Evolutionary conservation across 2,113 vertebrate genomes (phyloP).

Genomic region (Protomyctophum bolini): DNA sequence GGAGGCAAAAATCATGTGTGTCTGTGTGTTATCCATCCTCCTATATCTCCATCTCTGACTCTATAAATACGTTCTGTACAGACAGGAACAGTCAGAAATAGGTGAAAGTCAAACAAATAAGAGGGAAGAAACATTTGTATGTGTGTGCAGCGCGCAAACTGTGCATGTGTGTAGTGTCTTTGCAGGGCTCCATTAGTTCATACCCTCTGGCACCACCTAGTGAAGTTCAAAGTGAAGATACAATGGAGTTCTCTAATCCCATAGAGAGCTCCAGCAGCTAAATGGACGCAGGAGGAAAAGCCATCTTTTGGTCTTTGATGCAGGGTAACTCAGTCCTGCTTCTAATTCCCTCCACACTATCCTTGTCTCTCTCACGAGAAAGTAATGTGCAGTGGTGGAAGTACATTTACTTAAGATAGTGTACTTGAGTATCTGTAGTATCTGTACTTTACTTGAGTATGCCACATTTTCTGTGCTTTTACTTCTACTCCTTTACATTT

Average conservation of each 20-base stretch:
- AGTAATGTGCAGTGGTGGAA: not conserved
- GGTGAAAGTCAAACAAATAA: too few species aligned
- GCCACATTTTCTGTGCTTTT: too few species aligned
- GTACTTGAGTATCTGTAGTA: too few species aligned
- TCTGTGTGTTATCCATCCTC: too few species aligned
- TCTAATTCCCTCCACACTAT: conserved; percentile 5
- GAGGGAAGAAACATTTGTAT: conserved; percentile 16
- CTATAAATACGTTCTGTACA: too few species aligned
- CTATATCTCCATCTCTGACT: too few species aligned
- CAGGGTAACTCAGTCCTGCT: conserved; percentile 36
- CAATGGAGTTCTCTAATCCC: conserved; percentile 58
- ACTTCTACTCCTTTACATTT: too few species aligned
- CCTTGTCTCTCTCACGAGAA: conserved; percentile 6
- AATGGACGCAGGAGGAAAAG: conserved; percentile 52
- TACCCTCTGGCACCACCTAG: conserved; percentile 68
- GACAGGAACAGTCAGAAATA: too few species aligned
- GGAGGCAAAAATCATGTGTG: not conserved
- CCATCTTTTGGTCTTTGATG: conserved; percentile 56
- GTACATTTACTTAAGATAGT: too few species aligned
- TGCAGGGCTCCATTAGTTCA: conserved; percentile 54
- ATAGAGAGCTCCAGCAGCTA: conserved; percentile 40
- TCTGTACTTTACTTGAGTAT: too few species aligned
- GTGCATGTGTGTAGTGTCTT: conserved; percentile 28
- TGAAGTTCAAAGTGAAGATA: conserved; percentile 66
- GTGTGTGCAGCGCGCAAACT: conserved; percentile 17